These are phyloP conservation scores for Pyxicephalus adspersus DNA, from an alignment of 2,113 vertebrate species.

Conservation along the genomic window DNA sequence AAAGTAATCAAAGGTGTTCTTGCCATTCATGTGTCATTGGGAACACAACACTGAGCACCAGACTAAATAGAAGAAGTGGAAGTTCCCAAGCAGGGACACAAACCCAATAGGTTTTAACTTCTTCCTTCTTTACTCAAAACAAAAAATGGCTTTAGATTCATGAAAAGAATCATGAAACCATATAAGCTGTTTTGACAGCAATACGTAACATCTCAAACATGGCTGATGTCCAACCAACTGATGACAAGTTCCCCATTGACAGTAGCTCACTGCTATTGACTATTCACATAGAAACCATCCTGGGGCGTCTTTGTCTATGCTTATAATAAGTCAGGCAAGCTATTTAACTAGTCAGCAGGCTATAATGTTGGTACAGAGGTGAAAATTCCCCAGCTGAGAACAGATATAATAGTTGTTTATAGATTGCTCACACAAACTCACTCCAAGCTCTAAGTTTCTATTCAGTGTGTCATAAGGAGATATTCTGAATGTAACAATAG, in stretches of 20 bases:
- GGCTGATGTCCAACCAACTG: not conserved
- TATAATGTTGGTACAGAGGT: not conserved
- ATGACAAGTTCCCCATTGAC: not conserved
- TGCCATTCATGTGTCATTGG: too few species aligned
- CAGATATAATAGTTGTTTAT: not conserved
- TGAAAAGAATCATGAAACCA: too few species aligned
- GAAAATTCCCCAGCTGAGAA: not conserved
- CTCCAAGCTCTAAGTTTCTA: too few species aligned
- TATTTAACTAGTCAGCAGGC: conserved; percentile 10
- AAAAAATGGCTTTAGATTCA: too few species aligned
- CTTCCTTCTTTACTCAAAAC: too few species aligned
- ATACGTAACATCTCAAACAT: not conserved
- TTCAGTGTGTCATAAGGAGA: not conserved
- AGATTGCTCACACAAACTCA: not conserved
- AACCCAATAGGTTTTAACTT: too few species aligned
- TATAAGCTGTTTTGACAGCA: too few species aligned
- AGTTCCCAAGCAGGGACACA: too few species aligned
- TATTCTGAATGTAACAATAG: not conserved
- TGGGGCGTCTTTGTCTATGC: not conserved
- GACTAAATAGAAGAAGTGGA: too few species aligned
- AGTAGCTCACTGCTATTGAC: not conserved
- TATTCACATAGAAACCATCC: not conserved
- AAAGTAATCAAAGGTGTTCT: too few species aligned
- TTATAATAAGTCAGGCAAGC: not conserved
- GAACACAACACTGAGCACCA: too few species aligned